Evolutionary conservation across 2,888 invertebrate genomes (phyloP).

Genomic region (Parthenolecanium corni): DNA sequence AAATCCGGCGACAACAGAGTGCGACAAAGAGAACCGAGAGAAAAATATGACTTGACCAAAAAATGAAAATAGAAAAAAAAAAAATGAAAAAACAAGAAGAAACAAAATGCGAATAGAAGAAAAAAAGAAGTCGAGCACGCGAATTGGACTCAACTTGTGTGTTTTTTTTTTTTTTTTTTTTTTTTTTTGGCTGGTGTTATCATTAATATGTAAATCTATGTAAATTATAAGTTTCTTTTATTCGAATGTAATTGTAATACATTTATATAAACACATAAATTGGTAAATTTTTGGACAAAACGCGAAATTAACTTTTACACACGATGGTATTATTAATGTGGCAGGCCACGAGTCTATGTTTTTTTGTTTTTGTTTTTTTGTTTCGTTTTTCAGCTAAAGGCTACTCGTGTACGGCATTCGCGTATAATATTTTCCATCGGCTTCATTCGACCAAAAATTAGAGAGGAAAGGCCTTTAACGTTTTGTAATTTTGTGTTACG

Average conservation of each 20-base stretch:
- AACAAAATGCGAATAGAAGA: not conserved
- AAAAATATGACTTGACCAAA: no score
- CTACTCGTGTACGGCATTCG: no score
- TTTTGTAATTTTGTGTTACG: no score
- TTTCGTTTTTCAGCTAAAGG: no score
- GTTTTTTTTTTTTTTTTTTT: no score
- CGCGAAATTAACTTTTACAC: slow-evolving; percentile 14
- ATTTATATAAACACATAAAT: slow-evolving; percentile 26
- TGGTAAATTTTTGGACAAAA: slow-evolving; percentile 22
- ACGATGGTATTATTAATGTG: slow-evolving; percentile 21
- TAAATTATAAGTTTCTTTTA: slow-evolving; percentile 23
- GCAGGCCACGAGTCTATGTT: not conserved
- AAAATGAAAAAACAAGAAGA: not conserved
- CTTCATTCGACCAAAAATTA: no score
- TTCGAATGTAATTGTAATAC: slow-evolving; percentile 25
- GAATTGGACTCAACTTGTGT: slow-evolving; percentile 11
- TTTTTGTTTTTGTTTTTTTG: no score
- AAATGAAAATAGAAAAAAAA: no score
- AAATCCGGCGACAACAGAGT: no score
- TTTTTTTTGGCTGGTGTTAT: not conserved
- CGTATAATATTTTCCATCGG: no score
- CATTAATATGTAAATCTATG: slow-evolving; percentile 26
- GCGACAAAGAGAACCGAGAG: no score
- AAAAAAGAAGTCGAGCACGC: slow-evolving; percentile 1
- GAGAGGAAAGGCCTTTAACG: no score